Evolutionary conservation across 2,113 vertebrate species (phyloP).

Genomic region (Meles meles): DNA sequence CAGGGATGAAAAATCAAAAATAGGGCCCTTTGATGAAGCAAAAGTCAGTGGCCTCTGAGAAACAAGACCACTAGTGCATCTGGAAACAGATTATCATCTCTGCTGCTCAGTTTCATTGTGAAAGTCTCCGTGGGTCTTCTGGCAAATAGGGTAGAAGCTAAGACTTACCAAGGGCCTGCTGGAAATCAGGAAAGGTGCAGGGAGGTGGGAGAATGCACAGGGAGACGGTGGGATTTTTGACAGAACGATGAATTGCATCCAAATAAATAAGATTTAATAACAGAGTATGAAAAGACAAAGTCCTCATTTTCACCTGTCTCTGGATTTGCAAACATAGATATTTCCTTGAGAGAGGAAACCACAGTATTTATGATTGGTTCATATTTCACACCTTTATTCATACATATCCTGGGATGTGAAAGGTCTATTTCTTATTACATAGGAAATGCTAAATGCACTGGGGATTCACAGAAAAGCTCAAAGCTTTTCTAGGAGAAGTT

Average conservation of each 20-base stretch:
- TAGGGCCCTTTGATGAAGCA: background rate
- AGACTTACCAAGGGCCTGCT: background rate
- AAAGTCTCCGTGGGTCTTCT: background rate
- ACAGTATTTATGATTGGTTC: conserved; percentile 70
- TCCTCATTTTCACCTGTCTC: conserved; percentile 68
- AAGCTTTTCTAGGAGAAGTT: conserved; percentile 67
- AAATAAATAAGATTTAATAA: conserved; percentile 69
- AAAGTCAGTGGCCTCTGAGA: conserved; percentile 16
- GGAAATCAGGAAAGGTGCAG: background rate
- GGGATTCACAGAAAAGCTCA: conserved; percentile 72
- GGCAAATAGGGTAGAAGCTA: background rate
- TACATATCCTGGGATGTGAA: conserved; percentile 72
- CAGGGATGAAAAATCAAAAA: conserved; percentile 45
- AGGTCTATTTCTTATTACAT: conserved; percentile 69
- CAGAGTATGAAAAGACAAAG: conserved; percentile 45
- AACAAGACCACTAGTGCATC: conserved; percentile 1
- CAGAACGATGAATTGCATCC: conserved; percentile 54
- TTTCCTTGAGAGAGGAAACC: conserved; percentile 70
- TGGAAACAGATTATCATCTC: conserved; percentile 35
- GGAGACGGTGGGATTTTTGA: background rate
- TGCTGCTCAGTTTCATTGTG: background rate
- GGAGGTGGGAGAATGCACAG: background rate
- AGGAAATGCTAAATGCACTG: conserved; percentile 75
- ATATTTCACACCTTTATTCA: conserved; percentile 74
- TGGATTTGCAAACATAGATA: conserved; percentile 66